Percentiles rank a stretch among this genome's conserved stretches.
These are phyloP conservation scores for Macroramphosus scolopax DNA, from an alignment of 2,797 vertebrate species.

Conservation along the genomic window DNA sequence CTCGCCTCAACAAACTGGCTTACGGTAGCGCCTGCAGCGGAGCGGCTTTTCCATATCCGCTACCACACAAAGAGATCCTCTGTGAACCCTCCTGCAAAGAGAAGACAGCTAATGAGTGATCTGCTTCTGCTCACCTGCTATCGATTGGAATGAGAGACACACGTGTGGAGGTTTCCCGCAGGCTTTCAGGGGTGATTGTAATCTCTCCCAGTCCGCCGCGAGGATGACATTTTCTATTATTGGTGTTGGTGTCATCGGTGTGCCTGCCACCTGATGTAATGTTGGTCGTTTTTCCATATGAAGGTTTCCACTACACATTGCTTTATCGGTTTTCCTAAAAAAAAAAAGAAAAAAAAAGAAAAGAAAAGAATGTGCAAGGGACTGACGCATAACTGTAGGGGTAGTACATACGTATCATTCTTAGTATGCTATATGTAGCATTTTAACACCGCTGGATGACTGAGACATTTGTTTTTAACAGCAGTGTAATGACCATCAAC, in stretches of 20 bases:
- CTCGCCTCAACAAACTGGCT: conserved; percentile 86
- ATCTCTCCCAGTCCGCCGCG: conserved; percentile 31
- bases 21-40: conserved; percentile 67
- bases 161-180: conserved; percentile 41
- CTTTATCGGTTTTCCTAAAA: conserved; percentile 19
- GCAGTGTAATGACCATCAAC: conserved; percentile 5
- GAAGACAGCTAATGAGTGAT: conserved; percentile 84
- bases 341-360: too few relatives aligned
- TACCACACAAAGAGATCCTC: conserved; percentile 87
- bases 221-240: conserved; percentile 41
- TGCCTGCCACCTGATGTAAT: conserved; percentile 57
- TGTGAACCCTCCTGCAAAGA: conserved; percentile 87
- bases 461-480: conserved; percentile 1
- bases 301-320: conserved; percentile 20
- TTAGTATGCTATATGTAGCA: conserved; percentile 41
- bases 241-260: conserved; percentile 58
- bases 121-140: conserved; percentile 16
- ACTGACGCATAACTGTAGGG: conserved; percentile 12
- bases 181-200: conserved; percentile 16
- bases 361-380: conserved; percentile 7
- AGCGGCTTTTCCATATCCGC: conserved; percentile 90
- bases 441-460: conserved; percentile 21
- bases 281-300: conserved; percentile 23
- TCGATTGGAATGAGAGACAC: conserved; percentile 33
- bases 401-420: conserved; percentile 2